Evolutionary conservation across 2,797 vertebrate genomes (phyloP).

Genomic region (Orestias chungarensis): DNA sequence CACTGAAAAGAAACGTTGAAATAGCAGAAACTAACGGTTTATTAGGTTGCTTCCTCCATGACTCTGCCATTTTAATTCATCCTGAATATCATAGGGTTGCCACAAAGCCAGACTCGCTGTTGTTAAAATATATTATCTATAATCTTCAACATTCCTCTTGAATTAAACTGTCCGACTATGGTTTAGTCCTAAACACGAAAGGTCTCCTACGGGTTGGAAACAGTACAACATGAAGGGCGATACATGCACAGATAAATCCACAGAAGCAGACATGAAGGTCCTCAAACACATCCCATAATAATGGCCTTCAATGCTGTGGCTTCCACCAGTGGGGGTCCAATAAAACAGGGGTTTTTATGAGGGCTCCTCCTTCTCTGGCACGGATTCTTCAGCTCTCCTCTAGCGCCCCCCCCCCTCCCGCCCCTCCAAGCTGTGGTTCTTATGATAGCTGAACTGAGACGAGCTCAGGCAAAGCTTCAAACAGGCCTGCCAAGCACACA

Average conservation of each 20-base stretch:
- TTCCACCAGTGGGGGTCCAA: constrained; percentile 65
- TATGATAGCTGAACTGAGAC: constrained; percentile 48
- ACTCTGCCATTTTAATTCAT: not conserved
- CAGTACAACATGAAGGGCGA: constrained; percentile 18
- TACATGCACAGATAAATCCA: constrained; percentile 9
- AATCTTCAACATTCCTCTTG: constrained; percentile 5
- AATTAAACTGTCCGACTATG: not conserved
- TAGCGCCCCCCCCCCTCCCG: constrained; percentile 17
- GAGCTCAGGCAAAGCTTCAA: constrained; percentile 66
- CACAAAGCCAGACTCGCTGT: constrained; percentile 13
- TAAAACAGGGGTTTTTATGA: constrained; percentile 57
- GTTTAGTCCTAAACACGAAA: constrained; percentile 16
- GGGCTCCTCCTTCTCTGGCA: constrained; percentile 36
- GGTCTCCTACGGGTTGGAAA: constrained; percentile 14
- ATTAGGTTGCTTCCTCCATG: not conserved
- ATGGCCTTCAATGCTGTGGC: constrained; percentile 49
- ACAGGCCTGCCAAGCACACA: constrained; percentile 55
- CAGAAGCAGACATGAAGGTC: constrained; percentile 40
- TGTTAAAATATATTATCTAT: constrained; percentile 9
- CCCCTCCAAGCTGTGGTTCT: constrained; percentile 40
- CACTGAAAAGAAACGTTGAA: no score
- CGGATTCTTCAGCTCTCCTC: constrained; percentile 24
- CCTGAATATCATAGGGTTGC: not conserved
- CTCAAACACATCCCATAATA: constrained; percentile 50
- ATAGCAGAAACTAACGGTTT: no score